Base-by-base conservation (phyloP, 2,888 invertebrate genomes). In the Andrena hattorfiana region DNA sequence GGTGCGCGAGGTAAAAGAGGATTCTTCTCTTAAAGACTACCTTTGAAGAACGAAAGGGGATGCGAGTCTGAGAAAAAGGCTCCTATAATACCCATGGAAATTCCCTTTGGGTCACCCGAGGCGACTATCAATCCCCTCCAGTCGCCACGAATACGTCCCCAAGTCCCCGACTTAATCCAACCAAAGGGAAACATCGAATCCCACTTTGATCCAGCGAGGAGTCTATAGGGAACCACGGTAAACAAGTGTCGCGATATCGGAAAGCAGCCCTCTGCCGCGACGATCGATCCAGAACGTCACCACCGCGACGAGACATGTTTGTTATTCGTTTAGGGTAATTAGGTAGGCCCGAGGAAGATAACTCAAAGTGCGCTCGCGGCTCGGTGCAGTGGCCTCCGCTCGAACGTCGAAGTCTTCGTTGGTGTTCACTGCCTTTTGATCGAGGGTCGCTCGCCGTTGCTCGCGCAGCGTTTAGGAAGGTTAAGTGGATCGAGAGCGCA, bases 401-500 rank as follows among this genome's bases (percentile, higher is more conserved):
- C 89, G 85, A 91, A 90, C 78, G 91, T 89, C 85, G 85, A 89
- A 85, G 84, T 87, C 89, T 85, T 86, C 83, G 82, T 89, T 89
- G 88, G 84, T 89, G 81, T 89, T 91, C 91, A 91, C 89, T 91
- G 90, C 89, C 88, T 92, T 90, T 56, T 89, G 90, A 90, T 86
- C 91, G 90, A 88, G 80, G 90, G 85, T 87, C 89, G 89, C 86
- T 80, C 75, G 26, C 32, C 20, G 51, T 54, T 62, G 56, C 20
- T 35, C 54, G 49, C 48, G 28, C 20, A 56, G 70, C 67, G 72
- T 71, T 30, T 7, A 49, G 10, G 30, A 35, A 23, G 13, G 3
- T 60, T 60, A 10, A 49, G 16, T 51, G 32, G 16, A 60, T 74
- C 23, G 68, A 28, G 51, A 35, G 64, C 32, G 56, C 49, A 35